Evolutionary conservation across 2,113 vertebrate species (phyloP).

Genomic region (Butorides virescens): DNA sequence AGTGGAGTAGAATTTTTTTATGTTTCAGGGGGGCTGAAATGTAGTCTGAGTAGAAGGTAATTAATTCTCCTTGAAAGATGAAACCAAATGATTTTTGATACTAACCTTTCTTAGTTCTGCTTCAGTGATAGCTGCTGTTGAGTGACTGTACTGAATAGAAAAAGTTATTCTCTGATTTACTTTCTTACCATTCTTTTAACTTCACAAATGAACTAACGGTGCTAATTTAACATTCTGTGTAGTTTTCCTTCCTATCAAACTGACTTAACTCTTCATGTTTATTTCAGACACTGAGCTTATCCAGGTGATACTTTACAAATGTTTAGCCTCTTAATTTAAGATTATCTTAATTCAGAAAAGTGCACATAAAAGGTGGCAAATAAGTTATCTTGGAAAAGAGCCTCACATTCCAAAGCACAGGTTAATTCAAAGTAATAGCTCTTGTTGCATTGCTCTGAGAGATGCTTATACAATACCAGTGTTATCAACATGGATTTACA

Average conservation of each 20-base stretch:
- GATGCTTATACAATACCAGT: neutral
- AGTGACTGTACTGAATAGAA: neutral
- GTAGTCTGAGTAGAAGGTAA: neutral
- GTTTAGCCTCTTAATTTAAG: neutral
- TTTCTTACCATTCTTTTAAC: neutral
- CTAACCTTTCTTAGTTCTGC: neutral
- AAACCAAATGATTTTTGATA: conserved; percentile 4
- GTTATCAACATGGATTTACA: conserved; percentile 34
- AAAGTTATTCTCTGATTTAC: conserved; percentile 16
- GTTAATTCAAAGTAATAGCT: neutral
- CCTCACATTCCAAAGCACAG: neutral
- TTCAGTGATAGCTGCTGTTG: conserved; percentile 10
- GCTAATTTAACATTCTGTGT: neutral
- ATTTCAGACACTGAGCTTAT: neutral
- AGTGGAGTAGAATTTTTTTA: neutral
- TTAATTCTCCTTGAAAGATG: conserved; percentile 1
- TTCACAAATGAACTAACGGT: neutral
- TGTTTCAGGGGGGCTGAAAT: neutral
- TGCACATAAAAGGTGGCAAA: neutral
- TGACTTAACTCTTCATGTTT: neutral
- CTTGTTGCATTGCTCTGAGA: neutral
- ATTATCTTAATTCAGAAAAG: neutral
- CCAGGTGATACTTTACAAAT: neutral
- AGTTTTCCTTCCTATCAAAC: neutral
- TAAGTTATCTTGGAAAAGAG: neutral